Conservation (phyloP, 2,113 vertebrate species). For the Xenopus tropicalis region DNA sequence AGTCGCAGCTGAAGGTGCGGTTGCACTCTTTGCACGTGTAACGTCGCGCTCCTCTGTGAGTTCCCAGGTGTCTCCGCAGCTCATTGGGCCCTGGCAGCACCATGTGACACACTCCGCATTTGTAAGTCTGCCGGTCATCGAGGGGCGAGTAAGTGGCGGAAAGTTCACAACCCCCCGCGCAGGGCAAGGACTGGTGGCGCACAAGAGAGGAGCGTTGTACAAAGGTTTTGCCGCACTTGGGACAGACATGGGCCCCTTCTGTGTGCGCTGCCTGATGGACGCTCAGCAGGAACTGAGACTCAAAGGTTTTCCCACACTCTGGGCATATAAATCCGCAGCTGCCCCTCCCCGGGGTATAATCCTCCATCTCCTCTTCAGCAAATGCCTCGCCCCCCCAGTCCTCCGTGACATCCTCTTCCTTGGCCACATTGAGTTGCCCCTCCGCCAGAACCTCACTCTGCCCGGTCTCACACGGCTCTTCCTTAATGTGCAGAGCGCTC, state of each 20-base stretch:
- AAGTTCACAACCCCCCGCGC: not conserved
- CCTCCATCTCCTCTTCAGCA: not conserved
- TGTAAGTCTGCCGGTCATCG: no score
- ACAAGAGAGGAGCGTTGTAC: not conserved
- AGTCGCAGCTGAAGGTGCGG: conserved; percentile 48
- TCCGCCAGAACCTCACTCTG: no score
- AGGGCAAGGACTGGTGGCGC: not conserved
- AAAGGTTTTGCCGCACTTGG: not conserved
- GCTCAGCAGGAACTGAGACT: not conserved
- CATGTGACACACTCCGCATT: conserved; percentile 1
- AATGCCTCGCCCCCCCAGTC: not conserved
- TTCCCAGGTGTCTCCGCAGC: conserved; percentile 46
- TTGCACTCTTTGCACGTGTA: conserved; percentile 55
- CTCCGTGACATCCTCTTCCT: not conserved
- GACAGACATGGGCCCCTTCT: not conserved
- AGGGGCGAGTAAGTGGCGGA: not conserved
- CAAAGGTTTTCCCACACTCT: conserved; percentile 1
- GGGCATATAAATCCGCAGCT: not conserved
- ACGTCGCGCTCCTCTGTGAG: conserved; percentile 55
- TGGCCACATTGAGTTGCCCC: no score
- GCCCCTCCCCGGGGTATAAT: no score
- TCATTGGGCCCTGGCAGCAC: not conserved
- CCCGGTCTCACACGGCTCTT: no score
- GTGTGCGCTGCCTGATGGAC: not conserved
- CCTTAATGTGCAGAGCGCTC: no score